These are phyloP conservation scores for Microtus oregoni DNA, from an alignment of 2,113 vertebrate species.

Conservation along the genomic window DNA sequence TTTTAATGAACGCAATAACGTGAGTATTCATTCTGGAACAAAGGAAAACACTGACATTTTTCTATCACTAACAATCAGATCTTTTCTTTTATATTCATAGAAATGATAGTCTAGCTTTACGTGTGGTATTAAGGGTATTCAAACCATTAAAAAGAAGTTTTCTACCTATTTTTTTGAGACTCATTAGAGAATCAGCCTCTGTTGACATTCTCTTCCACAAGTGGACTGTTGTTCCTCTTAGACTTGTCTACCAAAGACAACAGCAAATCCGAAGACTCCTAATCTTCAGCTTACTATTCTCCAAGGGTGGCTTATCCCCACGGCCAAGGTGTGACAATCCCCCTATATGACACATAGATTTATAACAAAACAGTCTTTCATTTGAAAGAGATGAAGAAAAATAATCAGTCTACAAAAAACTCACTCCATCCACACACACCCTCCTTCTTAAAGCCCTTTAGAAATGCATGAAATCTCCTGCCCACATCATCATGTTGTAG, in stretches of 20 bases:
- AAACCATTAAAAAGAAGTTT: constrained; percentile 64
- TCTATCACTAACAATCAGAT: constrained; percentile 41
- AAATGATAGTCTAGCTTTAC: constrained; percentile 35
- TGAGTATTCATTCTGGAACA: constrained; percentile 35
- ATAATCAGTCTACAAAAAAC: neutral
- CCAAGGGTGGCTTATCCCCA: neutral
- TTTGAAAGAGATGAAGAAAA: constrained; percentile 41
- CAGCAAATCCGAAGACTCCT: neutral
- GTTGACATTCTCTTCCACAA: constrained; percentile 52
- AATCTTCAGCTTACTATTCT: constrained; percentile 29
- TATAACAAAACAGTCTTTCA: constrained; percentile 4
- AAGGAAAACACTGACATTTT: constrained; percentile 44
- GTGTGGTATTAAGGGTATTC: constrained; percentile 45
- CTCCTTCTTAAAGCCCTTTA: neutral
- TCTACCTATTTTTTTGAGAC: constrained; percentile 56
- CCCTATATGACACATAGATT: neutral
- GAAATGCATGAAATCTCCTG: neutral
- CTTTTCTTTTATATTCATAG: constrained; percentile 59
- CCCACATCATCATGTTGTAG: neutral
- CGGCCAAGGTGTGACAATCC: constrained; percentile 25
- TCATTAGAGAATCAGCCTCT: constrained; percentile 53
- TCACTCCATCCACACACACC: neutral
- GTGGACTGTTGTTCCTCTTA: neutral
- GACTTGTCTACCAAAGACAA: constrained; percentile 27
- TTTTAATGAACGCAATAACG: constrained; percentile 52